These are phyloP conservation scores for Pollicipes pollicipes DNA, from an alignment of 1,140 invertebrate species.

Conservation along the genomic window DNA sequence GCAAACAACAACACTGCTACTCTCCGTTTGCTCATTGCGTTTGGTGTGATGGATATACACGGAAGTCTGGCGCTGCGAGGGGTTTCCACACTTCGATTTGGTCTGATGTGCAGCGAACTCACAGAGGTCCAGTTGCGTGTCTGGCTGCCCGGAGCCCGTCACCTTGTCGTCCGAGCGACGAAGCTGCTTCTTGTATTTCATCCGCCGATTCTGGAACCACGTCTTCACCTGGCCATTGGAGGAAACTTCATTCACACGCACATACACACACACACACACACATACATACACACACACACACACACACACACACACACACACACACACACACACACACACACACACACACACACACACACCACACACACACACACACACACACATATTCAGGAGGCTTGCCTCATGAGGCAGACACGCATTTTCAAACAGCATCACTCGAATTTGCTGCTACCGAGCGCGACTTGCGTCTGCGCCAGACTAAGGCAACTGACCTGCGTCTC, in stretches of 20 bases:
- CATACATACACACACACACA: not conserved
- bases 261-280: not conserved
- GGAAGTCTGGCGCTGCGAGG: no score
- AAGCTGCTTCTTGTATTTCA: constrained; percentile 95
- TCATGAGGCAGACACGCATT: no score
- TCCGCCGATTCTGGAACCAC: constrained; percentile 92
- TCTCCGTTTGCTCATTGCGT: no score
- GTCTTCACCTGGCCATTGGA: constrained; percentile 55
- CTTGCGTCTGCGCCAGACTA: no score
- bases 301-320: no score
- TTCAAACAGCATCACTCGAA: no score
- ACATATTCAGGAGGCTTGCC: not conserved
- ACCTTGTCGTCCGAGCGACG: constrained; percentile 23
- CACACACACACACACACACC: not conserved
- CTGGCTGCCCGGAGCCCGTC: not conserved
- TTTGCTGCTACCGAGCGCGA: no score
- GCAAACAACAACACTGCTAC: no score
- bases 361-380: not conserved
- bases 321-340: not conserved
- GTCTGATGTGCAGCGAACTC: not conserved
- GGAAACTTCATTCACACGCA: constrained; percentile 3
- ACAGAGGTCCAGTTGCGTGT: not conserved
- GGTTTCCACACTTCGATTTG: no score
- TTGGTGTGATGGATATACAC: no score
- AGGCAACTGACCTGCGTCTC: no score